Conservation (phyloP, 1,140 invertebrate species). For the Drosophila watanabei region DNA sequence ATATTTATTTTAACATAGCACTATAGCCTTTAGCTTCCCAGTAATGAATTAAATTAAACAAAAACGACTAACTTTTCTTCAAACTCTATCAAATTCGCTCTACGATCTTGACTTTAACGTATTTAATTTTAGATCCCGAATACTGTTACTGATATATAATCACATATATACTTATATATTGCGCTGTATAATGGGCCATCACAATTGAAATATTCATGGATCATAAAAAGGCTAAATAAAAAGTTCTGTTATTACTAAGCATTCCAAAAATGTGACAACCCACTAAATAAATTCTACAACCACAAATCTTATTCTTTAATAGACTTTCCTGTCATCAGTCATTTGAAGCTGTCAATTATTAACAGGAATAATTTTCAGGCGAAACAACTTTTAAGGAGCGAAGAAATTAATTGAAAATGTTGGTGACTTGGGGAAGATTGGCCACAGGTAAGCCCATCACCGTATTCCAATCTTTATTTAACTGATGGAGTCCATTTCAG, state of each 20-base stretch:
- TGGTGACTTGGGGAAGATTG: conserved; percentile 19
- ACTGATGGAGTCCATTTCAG: neutral
- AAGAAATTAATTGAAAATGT: neutral
- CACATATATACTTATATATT: too few species aligned
- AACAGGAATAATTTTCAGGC: conserved; percentile 3
- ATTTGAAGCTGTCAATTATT: neutral
- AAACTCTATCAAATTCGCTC: too few species aligned
- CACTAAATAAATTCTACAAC: neutral
- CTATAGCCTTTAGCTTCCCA: too few species aligned
- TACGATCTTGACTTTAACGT: too few species aligned
- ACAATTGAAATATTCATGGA: neutral
- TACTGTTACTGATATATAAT: too few species aligned
- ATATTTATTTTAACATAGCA: too few species aligned
- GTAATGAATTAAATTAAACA: too few species aligned
- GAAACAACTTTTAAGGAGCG: neutral
- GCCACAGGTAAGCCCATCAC: conserved; percentile 10
- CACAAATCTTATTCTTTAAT: too few species aligned
- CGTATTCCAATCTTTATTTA: neutral
- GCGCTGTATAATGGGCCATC: too few species aligned
- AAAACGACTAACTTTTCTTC: too few species aligned
- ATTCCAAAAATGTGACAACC: neutral
- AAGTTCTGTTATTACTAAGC: neutral
- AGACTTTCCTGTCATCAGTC: neutral
- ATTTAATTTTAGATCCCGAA: too few species aligned
- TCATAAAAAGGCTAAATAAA: neutral